Base-by-base conservation (phyloP, 2,113 vertebrate genomes). In the Cettia cetti region DNA sequence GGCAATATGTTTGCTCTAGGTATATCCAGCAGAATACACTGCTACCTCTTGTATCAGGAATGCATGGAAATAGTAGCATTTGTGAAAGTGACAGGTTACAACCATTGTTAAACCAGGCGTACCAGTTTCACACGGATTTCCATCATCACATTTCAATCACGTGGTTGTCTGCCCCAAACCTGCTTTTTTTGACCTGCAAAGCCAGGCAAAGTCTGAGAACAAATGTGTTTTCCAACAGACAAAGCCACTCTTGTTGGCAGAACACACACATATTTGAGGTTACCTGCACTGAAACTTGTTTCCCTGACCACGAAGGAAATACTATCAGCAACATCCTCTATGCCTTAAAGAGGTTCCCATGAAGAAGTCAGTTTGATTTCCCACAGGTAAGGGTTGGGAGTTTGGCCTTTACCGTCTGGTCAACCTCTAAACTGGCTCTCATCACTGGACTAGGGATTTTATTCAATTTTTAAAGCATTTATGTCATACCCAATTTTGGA, bases 321-420 rank as follows among this genome's bases (percentile, higher is more conserved):
- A 37, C 49, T 40, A 45, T 26, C 39, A 75, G 33, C 64, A 64
- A 76, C 13, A 56, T 23, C n/a, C 19, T 52, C 54, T 15, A 11
- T 6, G 40, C 14, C 28, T 86, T 44, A 40, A 44, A 64, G 21
- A 75, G 27, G 26, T 15, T 86, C 59, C 39, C 33, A 21, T 10
- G 45, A 54, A 89, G 19, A 35, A 54, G 13, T 22, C 33, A 57
- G 27, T 28, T 74, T 15, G 11, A 22, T 64, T 91, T 82, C 37
- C 49, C 13, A 59, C 0, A 0, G 9, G 27, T 8, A n/a, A 68
- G 2, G 9, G 8, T 1, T 63, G 19, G n/a, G 15, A 91, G 72
- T 59, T 50, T 40, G 27, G 27, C 64, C 11, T 53, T 71, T 19
- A 17, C 26, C 52, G 50, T 88, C 53, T 10, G 13, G 20, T 44